Conservation (phyloP, 2,797 vertebrate species). For the Hylomyscus alleni region DNA sequence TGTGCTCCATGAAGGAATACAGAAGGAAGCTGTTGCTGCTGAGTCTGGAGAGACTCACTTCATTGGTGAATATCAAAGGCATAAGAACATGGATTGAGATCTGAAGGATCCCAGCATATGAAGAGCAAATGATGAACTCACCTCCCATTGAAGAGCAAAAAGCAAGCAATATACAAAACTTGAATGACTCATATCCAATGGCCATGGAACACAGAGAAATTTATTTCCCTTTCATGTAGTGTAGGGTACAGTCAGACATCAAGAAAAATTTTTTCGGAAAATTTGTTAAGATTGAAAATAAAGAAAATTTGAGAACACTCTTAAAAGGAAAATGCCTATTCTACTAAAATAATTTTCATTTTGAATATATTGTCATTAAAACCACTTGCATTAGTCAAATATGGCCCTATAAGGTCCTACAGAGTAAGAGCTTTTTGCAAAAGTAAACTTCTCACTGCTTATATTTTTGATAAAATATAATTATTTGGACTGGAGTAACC, state of each 20-base stretch:
- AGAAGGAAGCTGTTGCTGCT: neutral
- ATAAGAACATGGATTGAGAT: neutral
- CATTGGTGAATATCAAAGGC: neutral
- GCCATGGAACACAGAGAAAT: neutral
- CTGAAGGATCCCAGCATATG: neutral
- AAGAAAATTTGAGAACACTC: neutral
- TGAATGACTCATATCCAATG: neutral
- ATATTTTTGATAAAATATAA: slow-evolving; percentile 12
- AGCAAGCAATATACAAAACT: neutral
- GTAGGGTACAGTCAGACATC: accelerated
- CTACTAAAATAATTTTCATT: neutral
- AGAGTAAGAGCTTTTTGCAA: neutral
- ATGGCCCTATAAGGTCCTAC: neutral
- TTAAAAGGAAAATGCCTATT: neutral
- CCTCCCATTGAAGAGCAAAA: neutral
- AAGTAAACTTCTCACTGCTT: neutral
- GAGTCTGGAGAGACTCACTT: neutral
- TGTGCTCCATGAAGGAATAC: neutral
- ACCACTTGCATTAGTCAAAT: neutral
- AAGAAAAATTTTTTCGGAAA: neutral
- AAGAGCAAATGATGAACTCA: neutral
- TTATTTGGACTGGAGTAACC: neutral
- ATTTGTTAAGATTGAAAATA: neutral
- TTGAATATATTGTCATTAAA: neutral
- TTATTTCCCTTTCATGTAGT: neutral